Evolutionary conservation across 2,888 invertebrate species (phyloP).

Genomic region (Volucella inflata): DNA sequence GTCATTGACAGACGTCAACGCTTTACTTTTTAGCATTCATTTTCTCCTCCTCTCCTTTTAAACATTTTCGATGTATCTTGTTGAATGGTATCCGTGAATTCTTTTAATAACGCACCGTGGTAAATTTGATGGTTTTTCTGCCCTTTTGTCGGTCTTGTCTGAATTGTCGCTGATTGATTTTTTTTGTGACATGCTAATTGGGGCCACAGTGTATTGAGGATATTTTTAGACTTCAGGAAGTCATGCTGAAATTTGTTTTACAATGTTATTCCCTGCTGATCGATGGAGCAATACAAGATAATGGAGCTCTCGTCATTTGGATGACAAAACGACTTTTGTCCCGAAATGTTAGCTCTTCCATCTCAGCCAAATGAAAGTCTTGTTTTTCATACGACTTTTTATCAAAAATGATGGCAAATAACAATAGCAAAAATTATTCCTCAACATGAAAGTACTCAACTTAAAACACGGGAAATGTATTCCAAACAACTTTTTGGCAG

Average conservation of each 20-base stretch:
- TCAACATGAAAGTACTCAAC: too few species aligned
- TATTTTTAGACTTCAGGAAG: slow-evolving; percentile 31
- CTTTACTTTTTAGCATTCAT: not conserved
- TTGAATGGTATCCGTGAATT: slow-evolving; percentile 20
- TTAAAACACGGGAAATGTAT: too few species aligned
- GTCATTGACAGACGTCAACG: slow-evolving; percentile 17
- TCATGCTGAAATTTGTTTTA: not conserved
- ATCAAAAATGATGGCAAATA: too few species aligned
- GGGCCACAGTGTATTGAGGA: not conserved
- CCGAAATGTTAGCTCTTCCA: too few species aligned
- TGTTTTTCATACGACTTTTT: too few species aligned
- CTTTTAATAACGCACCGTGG: not conserved
- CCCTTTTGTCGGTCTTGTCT: slow-evolving; percentile 22
- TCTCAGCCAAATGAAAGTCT: too few species aligned
- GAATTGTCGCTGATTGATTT: slow-evolving; percentile 17
- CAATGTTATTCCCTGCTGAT: not conserved
- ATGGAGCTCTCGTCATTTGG: slow-evolving; percentile 44
- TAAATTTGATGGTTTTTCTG: slow-evolving; percentile 2
- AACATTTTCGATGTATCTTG: not conserved
- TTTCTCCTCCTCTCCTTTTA: not conserved
- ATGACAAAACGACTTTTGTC: not conserved
- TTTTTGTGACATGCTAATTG: slow-evolving; percentile 29
- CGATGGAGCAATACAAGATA: not conserved
- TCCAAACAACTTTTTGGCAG: too few species aligned
- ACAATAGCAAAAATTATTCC: too few species aligned